A percentile compares a stretch with the other conserved stretches of the same genome.
These are phyloP conservation scores for Drosophila funebris DNA, from an alignment of 1,140 invertebrate genomes.

Conservation along the genomic window DNA sequence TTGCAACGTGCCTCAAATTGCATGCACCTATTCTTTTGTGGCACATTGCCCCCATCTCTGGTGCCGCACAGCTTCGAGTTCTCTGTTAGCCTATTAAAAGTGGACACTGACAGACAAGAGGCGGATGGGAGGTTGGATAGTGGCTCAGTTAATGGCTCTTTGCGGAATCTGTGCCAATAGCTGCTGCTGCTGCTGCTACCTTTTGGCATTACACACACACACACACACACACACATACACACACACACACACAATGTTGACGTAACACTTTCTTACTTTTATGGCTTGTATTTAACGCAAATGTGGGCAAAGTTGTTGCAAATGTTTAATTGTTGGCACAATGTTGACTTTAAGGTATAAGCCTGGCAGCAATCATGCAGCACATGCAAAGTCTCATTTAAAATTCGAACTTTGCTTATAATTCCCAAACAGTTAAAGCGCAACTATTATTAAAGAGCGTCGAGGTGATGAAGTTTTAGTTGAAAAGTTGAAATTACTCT, in stretches of 20 bases:
- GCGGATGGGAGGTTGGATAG: neutral
- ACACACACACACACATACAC: neutral
- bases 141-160: slow-evolving; percentile 24
- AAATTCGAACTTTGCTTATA: neutral
- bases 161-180: slow-evolving; percentile 17
- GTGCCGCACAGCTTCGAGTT: slow-evolving; percentile 3
- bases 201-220: slow-evolving; percentile 20
- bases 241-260: slow-evolving; percentile 24
- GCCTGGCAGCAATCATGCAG: neutral
- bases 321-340: slow-evolving; percentile 22
- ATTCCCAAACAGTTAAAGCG: neutral
- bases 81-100: slow-evolving; percentile 31
- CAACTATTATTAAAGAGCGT: too few relatives aligned
- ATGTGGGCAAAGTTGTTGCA: slow-evolving; percentile 37
- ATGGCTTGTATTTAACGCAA: slow-evolving; percentile 23
- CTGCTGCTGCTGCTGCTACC: slow-evolving; percentile 14
- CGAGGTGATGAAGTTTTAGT: too few relatives aligned
- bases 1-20: slow-evolving; percentile 10
- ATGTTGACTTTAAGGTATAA: slow-evolving; percentile 7
- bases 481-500: too few relatives aligned
- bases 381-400: neutral
- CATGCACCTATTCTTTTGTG: neutral
- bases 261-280: slow-evolving; percentile 41
- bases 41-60: neutral
- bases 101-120: neutral